phyloP scores from a whole-genome alignment of 2,113 vertebrate genomes.

The Taurulus bubalis region DNA sequence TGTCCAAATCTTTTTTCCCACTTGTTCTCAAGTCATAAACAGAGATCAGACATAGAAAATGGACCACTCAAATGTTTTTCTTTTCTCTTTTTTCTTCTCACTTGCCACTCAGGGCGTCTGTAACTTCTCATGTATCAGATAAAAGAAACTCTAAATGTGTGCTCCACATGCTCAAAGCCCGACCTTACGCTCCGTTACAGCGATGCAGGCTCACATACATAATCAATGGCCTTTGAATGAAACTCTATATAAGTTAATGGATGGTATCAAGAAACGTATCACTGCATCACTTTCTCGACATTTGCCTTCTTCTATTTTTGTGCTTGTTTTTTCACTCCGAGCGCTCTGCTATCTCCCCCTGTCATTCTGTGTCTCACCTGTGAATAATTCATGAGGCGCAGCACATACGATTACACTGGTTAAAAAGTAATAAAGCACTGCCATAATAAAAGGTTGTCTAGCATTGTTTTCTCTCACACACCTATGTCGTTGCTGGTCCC shows the following conservation, averaged over 20 bases:
- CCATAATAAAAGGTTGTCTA: constrained; percentile 79
- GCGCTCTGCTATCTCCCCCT: constrained; percentile 53
- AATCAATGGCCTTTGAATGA: constrained; percentile 42
- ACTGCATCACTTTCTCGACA: constrained; percentile 43
- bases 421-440: constrained; percentile 84
- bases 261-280: constrained; percentile 31
- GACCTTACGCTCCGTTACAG: constrained; percentile 9
- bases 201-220: constrained; percentile 13
- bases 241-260: constrained; percentile 43
- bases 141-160: constrained; percentile 37
- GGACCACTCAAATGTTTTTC: not conserved
- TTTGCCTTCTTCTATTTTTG: constrained; percentile 57
- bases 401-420: constrained; percentile 79
- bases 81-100: not conserved
- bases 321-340: constrained; percentile 52
- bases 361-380: constrained; percentile 77
- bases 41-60: not conserved
- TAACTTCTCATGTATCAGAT: constrained; percentile 33
- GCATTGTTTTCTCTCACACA: constrained; percentile 75
- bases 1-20: not conserved
- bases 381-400: constrained; percentile 83
- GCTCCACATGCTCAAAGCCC: constrained; percentile 33
- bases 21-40: not conserved
- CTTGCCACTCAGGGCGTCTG: not conserved
- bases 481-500: constrained; percentile 63